phyloP scores from a whole-genome alignment of 2,888 invertebrate genomes.

The Thecophora atra region DNA sequence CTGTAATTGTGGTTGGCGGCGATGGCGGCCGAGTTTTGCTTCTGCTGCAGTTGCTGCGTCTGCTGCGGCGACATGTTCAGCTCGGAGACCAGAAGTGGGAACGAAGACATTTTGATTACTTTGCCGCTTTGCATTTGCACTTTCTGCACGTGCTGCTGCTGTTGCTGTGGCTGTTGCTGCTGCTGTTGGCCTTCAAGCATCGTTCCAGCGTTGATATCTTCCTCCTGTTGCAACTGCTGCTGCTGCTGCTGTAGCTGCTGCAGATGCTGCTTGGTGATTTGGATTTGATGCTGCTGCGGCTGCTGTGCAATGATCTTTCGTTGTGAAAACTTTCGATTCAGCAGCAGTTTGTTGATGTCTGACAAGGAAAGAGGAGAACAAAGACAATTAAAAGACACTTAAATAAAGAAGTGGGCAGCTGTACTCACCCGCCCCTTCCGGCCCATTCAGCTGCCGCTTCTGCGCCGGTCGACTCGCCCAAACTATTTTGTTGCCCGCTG shows the following conservation, averaged over 20 bases:
- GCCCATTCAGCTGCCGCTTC: conserved; percentile 63
- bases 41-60: conserved; percentile 50
- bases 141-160: conserved; percentile 54
- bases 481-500: conserved; percentile 58
- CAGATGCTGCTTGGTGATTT: conserved; percentile 57
- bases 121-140: conserved; percentile 56
- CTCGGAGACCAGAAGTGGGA: conserved; percentile 62
- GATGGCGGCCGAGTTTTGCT: conserved; percentile 56
- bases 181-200: too few species aligned
- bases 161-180: conserved; percentile 50
- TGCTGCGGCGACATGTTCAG: conserved; percentile 54
- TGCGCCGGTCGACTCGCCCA: conserved; percentile 59
- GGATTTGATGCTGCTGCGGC: conserved; percentile 56
- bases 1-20: conserved; percentile 66
- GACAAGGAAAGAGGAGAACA: conserved; percentile 30
- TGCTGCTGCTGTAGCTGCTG: conserved; percentile 50
- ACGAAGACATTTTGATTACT: conserved; percentile 63
- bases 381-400: background rate
- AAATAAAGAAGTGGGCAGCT: background rate
- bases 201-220: too few species aligned
- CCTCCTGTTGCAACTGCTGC: conserved; percentile 50
- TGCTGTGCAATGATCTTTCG: conserved; percentile 58
- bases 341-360: conserved; percentile 62
- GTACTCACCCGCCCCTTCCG: conserved; percentile 57
- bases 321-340: conserved; percentile 61